phyloP scores from a whole-genome alignment of 2,888 invertebrate genomes.

The Ditula angustiorana region DNA sequence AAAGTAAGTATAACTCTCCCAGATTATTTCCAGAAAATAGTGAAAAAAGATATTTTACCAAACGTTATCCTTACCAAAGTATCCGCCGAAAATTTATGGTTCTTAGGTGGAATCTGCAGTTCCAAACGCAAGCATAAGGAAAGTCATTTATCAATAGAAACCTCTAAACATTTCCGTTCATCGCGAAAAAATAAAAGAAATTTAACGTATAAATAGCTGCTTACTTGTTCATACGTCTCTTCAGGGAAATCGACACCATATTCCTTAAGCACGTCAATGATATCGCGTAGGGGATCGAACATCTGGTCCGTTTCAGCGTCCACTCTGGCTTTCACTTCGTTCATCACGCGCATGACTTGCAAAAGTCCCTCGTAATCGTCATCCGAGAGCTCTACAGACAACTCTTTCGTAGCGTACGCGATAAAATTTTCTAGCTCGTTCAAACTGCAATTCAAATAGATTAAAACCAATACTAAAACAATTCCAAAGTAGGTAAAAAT shows the following conservation, averaged over 20 bases:
- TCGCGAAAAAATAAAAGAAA: background rate
- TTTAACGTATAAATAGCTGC: no score
- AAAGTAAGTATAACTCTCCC: no score
- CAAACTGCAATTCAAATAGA: slow-evolving; percentile 80
- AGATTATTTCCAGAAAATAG: no score
- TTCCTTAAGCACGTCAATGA: slow-evolving; percentile 92
- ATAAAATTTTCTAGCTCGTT: slow-evolving; percentile 92
- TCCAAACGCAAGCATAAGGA: slow-evolving; percentile 48
- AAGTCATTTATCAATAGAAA: slow-evolving; percentile 22
- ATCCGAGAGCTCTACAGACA: slow-evolving; percentile 90
- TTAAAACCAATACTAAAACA: slow-evolving; percentile 27
- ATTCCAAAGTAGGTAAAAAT: background rate
- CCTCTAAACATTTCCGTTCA: no score
- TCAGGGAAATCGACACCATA: slow-evolving; percentile 96
- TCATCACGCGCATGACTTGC: slow-evolving; percentile 92
- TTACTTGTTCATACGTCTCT: slow-evolving; percentile 89
- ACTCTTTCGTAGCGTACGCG: slow-evolving; percentile 88
- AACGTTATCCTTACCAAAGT: slow-evolving; percentile 68
- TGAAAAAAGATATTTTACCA: background rate
- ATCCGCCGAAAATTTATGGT: slow-evolving; percentile 70
- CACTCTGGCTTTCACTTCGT: slow-evolving; percentile 90
- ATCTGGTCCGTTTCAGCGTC: slow-evolving; percentile 90
- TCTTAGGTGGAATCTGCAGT: slow-evolving; percentile 50
- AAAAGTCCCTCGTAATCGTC: slow-evolving; percentile 95
- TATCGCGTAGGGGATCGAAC: slow-evolving; percentile 95